Evolutionary conservation across 1,140 invertebrate species (phyloP).

Genomic region (Diplogasteroides magnus): DNA sequence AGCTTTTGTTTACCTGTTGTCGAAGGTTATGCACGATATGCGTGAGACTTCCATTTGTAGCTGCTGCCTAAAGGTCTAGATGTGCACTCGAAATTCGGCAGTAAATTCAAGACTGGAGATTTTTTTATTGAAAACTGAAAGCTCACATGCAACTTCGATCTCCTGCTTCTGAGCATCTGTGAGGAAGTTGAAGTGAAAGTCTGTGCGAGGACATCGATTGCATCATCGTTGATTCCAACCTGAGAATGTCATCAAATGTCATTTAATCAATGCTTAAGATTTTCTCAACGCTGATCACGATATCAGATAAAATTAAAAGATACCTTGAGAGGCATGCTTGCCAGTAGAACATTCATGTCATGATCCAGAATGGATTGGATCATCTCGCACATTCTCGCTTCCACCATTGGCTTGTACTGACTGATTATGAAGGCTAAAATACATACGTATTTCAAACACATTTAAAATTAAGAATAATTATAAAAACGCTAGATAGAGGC

Average conservation of each 20-base stretch:
- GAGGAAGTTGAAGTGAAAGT: background rate
- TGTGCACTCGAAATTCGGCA: no score
- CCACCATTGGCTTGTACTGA: slow-evolving; percentile 52
- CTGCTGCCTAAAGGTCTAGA: no score
- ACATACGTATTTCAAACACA: no score
- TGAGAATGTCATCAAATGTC: no score
- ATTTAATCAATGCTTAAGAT: no score
- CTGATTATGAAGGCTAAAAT: slow-evolving; percentile 51
- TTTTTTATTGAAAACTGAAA: no score
- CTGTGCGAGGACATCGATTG: background rate
- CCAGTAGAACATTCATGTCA: slow-evolving; percentile 51
- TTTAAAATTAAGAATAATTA: no score
- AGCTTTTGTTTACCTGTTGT: slow-evolving; percentile 1
- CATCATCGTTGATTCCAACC: background rate
- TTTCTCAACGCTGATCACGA: no score
- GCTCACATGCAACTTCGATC: background rate
- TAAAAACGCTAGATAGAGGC: no score
- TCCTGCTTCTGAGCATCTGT: background rate
- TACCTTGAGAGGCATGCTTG: slow-evolving; percentile 54
- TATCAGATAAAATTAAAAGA: background rate
- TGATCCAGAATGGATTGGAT: slow-evolving; percentile 50
- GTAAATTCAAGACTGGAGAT: no score
- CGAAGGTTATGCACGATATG: background rate
- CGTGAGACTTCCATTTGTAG: background rate
- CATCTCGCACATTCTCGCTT: slow-evolving; percentile 55